A percentile compares a stretch with the other conserved stretches of the same genome.
phyloP scores from a whole-genome alignment of 2,888 invertebrate genomes.

The Disparrhopalites patrizii region DNA sequence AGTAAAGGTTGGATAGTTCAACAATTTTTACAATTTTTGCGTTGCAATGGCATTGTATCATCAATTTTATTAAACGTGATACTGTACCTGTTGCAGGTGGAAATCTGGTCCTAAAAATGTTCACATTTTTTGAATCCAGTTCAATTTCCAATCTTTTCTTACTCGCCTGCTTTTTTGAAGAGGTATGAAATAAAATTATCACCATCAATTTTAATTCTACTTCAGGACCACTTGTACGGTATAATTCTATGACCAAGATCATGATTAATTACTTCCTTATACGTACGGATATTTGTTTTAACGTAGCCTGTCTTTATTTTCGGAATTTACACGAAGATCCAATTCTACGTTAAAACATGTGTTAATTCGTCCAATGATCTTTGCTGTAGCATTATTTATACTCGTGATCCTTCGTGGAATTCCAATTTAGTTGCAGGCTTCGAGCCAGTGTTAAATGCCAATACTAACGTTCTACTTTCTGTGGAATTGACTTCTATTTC shows the following conservation, averaged over 20 bases:
- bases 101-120: slow-evolving; percentile 78
- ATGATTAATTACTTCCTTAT: no score
- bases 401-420: no score
- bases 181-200: slow-evolving; percentile 44
- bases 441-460: no score
- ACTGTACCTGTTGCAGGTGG: slow-evolving; percentile 60
- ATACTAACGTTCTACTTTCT: not conserved
- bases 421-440: no score
- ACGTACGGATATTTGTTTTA: no score
- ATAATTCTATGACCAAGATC: no score
- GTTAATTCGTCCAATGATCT: no score
- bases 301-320: no score
- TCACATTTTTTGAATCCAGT: slow-evolving; percentile 81
- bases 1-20: slow-evolving; percentile 53
- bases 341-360: no score
- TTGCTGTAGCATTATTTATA: no score
- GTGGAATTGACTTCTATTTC: slow-evolving; percentile 33
- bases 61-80: not conserved
- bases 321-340: no score
- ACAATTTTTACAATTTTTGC: not conserved
- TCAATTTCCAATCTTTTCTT: slow-evolving; percentile 75
- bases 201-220: not conserved
- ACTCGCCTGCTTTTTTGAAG: slow-evolving; percentile 67
- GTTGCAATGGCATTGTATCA: no score
- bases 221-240: not conserved